Base-by-base conservation (phyloP, 1,140 invertebrate genomes). In the Drosophila lini region DNA sequence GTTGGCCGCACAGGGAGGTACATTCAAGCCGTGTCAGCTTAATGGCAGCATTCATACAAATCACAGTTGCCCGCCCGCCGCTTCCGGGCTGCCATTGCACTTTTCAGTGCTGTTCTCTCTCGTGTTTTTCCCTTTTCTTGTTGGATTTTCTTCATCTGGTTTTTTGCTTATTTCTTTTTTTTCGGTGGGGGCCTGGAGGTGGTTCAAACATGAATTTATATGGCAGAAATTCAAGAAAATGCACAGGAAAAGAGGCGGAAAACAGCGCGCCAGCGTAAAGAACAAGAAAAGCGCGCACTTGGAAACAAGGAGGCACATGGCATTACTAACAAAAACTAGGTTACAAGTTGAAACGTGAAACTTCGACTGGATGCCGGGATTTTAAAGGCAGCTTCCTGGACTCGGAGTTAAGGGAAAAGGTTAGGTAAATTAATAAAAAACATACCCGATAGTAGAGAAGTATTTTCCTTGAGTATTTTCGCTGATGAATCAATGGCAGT, bases 21-120 rank as follows among this genome's bases (percentile, higher is more conserved):
- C 31, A 67, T 53, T 69, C 48, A 44, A 77, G 74, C 38, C 61
- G 75, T 77, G 70, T 86, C 67, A 76, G 75, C 63, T 62, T 82
- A 88, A 82, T 79, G 76, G 83, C 60, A 74, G 76, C 76, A 82
- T 86, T 88, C 83, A 86, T 86, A 81, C 60, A 81, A 86, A 85
- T 86, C 83, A 77, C 63, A 56, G 80, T 70, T 60, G 59, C 79
- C 69, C 69, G 48, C 52, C 41, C 76, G 75, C 65, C 65, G 70
- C 68, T 75, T 59, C 64, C 42, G 57, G 73, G 61, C 79, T 88
- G 65, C 65, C 52, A 65, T 74, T 86, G 83, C 83, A 86, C 82
- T 86, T 86, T 86, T 85, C 71, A 61, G 42, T 64, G 60, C 50
- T 62, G 32, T 55, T 58, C 50, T 48, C 65, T 59, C 74, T 75